Evolutionary conservation across 1,140 invertebrate species (phyloP).

Genomic region (Cotesia vestalis): DNA sequence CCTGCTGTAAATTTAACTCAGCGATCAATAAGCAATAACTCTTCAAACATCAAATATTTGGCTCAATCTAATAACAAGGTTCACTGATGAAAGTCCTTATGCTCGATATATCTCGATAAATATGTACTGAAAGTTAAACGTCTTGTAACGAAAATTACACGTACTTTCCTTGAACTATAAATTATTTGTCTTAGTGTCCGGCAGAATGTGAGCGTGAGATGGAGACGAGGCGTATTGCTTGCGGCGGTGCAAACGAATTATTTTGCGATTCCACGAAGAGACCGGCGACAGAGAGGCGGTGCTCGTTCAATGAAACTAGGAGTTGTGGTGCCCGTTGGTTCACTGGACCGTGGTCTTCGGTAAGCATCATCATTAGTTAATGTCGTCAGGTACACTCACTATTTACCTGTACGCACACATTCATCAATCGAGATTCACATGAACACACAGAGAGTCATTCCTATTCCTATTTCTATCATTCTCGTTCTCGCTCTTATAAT

Average conservation of each 20-base stretch:
- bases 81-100: neutral
- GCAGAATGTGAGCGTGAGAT: conserved; percentile 52
- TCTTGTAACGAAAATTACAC: conserved; percentile 28
- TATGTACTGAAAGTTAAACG: neutral
- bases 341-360: conserved; percentile 74
- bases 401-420: conserved; percentile 1
- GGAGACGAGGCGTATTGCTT: conserved; percentile 65
- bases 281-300: conserved; percentile 70
- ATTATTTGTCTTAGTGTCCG: conserved; percentile 51
- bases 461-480: too few species aligned
- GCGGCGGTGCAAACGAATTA: conserved; percentile 59
- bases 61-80: too few species aligned
- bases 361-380: conserved; percentile 54
- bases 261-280: conserved; percentile 66
- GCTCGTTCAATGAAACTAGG: conserved; percentile 66
- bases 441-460: too few species aligned
- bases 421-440: neutral
- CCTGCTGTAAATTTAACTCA: too few species aligned
- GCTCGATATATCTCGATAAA: conserved; percentile 8
- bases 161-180: conserved; percentile 31
- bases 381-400: neutral
- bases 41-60: too few species aligned
- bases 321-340: conserved; percentile 76
- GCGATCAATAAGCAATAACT: too few species aligned
- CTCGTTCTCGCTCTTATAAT: too few species aligned